Evolutionary conservation across 2,113 vertebrate species (phyloP).

Genomic region (Corvus moneduloides): DNA sequence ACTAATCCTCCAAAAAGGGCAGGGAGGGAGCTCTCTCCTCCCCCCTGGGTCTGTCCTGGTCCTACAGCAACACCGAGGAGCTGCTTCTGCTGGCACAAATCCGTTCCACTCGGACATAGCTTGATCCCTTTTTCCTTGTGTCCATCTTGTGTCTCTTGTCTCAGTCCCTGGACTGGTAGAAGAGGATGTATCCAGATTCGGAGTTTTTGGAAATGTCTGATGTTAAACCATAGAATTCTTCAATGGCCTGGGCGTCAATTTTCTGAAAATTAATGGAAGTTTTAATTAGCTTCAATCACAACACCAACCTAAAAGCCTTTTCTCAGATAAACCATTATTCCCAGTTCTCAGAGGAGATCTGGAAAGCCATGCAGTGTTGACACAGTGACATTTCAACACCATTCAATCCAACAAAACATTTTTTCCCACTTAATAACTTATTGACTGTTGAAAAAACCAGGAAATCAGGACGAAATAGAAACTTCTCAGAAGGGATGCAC

Average conservation of each 20-base stretch:
- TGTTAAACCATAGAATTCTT: constrained; percentile 93
- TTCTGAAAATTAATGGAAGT: constrained; percentile 73
- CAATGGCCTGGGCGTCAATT: constrained; percentile 91
- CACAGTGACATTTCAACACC: accelerated
- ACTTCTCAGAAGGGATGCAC: not conserved
- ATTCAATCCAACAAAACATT: not conserved
- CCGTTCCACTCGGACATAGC: not conserved
- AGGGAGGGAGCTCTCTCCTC: not conserved
- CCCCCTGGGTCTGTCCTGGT: not conserved
- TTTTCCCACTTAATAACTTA: not conserved
- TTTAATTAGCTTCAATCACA: not conserved
- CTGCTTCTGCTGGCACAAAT: constrained; percentile 7
- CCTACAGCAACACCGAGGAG: not conserved
- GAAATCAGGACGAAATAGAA: not conserved
- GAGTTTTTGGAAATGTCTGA: constrained; percentile 96
- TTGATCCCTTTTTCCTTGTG: constrained; percentile 51
- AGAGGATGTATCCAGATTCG: constrained; percentile 91
- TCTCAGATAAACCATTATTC: not conserved
- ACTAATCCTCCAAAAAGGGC: not conserved
- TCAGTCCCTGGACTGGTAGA: constrained; percentile 94
- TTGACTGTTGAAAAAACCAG: not conserved
- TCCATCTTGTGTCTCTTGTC: not conserved
- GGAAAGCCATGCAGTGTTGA: not conserved
- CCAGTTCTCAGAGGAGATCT: not conserved
- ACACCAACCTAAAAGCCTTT: not conserved